These are phyloP conservation scores for Agrotis clavis DNA, from an alignment of 2,888 invertebrate species.

Conservation along the genomic window DNA sequence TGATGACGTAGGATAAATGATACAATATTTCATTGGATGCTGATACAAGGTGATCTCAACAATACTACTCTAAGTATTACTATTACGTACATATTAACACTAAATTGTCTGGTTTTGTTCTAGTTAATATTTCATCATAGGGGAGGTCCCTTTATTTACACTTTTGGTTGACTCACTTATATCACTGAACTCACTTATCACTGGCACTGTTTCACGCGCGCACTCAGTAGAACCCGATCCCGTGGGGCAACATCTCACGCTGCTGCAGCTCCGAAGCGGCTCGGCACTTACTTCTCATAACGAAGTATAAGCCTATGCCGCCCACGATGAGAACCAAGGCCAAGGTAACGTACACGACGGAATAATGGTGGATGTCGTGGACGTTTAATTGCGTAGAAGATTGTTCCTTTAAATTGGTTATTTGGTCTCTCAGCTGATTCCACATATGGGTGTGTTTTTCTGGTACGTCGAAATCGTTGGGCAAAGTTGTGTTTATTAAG, in stretches of 20 bases:
- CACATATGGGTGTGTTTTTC: conserved; percentile 9
- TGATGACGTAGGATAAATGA: too few relatives aligned
- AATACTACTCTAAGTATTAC: not conserved
- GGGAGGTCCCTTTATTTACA: conserved; percentile 11
- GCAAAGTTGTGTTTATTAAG: conserved; percentile 4
- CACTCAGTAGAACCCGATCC: not conserved
- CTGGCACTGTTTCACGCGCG: not conserved
- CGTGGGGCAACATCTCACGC: not conserved
- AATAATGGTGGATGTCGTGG: conserved; percentile 9
- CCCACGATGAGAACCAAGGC: not conserved
- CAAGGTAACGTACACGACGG: not conserved
- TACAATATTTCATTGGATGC: not conserved
- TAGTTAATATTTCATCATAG: not conserved
- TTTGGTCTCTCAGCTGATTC: not conserved
- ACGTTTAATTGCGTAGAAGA: conserved; percentile 7
- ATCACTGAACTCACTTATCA: not conserved
- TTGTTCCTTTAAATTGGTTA: conserved; percentile 12
- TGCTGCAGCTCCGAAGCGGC: not conserved
- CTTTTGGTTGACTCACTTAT: not conserved
- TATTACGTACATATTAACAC: not conserved
- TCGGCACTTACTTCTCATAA: not conserved
- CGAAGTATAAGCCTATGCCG: not conserved
- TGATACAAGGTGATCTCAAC: not conserved
- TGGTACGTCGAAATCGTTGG: not conserved
- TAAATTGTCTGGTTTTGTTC: not conserved